These are phyloP conservation scores for Nilaparvata lugens DNA, from an alignment of 1,140 invertebrate species.

Conservation along the genomic window DNA sequence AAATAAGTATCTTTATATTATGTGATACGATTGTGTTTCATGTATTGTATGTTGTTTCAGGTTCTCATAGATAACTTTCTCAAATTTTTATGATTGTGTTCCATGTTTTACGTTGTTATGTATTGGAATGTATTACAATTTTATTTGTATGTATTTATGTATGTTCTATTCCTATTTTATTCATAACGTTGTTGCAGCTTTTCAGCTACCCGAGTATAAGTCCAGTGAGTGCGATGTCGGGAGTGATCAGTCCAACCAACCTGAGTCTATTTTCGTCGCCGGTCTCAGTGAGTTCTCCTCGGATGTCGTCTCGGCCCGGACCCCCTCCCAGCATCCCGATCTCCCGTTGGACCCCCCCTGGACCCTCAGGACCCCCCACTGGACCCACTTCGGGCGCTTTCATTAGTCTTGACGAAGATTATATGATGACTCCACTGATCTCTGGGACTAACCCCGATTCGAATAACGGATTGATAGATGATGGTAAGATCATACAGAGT, in stretches of 20 bases:
- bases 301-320: slow-evolving; percentile 57
- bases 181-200: slow-evolving; percentile 49
- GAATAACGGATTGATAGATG: slow-evolving; percentile 27
- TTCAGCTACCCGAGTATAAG: slow-evolving; percentile 80
- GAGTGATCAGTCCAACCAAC: slow-evolving; percentile 84
- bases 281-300: slow-evolving; percentile 30
- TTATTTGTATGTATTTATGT: slow-evolving; percentile 7
- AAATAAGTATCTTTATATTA: no score
- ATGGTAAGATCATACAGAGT: slow-evolving; percentile 21
- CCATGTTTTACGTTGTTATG: no score
- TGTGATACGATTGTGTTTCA: no score
- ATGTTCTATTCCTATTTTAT: slow-evolving; percentile 4
- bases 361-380: slow-evolving; percentile 19
- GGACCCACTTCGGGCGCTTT: slow-evolving; percentile 48
- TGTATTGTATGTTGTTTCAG: no score
- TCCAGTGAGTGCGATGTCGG: slow-evolving; percentile 61
- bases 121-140: no score
- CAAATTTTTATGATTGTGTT: no score
- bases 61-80: no score
- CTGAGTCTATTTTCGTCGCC: slow-evolving; percentile 79
- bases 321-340: slow-evolving; percentile 55
- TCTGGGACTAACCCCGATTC: slow-evolving; percentile 33
- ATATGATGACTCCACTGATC: slow-evolving; percentile 73
- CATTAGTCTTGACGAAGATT: slow-evolving; percentile 85
- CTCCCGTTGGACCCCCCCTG: slow-evolving; percentile 66